Evolutionary conservation across 1,140 invertebrate genomes (phyloP), one percentile per base, ranked within the genome.

Genomic region (Drosophila biarmipes): DNA sequence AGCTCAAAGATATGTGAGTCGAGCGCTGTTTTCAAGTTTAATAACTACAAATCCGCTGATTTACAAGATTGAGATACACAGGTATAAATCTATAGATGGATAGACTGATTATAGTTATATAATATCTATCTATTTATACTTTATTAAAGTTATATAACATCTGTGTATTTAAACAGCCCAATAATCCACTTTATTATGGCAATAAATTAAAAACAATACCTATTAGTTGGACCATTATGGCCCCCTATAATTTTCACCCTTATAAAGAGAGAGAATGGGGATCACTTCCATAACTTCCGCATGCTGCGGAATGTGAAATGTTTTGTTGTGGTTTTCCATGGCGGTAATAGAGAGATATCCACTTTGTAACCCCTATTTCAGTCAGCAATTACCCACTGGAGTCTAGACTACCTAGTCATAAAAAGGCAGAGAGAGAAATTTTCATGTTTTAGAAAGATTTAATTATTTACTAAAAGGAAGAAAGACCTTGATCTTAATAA

Each of bases 211-310:
- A 46, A 7, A 14, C 24, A 42, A 42, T 11, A 14, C 0, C 14
- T 15, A 14, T 34, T 51, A 21, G 6, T 15, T 43, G 6, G 15
- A 6, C 38, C n/a, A 37, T 12, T 53, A n/a, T 31, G 4, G 15
- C 27, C 27, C n/a, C 37, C 12, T 19, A 37, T 37, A 19, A 55
- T 35, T 57, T 38, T 61, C 52, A 19, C 58, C 58, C 58, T 61
- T 57, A 61, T 57, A 21, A 58, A 31, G 21, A 42, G 35, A 3
- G n/a, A 19, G n/a, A 40, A 10, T 5, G 15, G 27, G n/a, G 17
- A 57, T 62, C 27, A 62, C 53, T 62, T 62, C 37, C 53, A 58
- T 34, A 15, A 66, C 62, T 66, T 66, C 63, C 43, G 63, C 56
- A 15, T 66, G 24, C 24, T 64, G 55, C 59, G 40, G 57, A 38